Evolutionary conservation across 35 echinoderm and acorn worm genomes (phyloP).

Genomic region (Hemicentrotus pulcherrimus): DNA sequence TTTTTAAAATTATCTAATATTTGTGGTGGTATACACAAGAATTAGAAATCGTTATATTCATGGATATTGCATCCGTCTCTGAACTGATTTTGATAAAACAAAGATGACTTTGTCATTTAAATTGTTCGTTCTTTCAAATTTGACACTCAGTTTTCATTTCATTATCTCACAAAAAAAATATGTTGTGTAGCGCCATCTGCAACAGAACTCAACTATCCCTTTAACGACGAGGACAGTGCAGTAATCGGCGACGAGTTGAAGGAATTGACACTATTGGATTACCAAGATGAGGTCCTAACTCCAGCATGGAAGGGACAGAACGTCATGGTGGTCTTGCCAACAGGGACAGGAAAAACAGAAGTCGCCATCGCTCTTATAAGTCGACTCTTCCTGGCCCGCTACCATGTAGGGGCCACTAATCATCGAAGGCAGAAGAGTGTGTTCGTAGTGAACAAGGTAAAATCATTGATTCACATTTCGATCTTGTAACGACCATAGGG

Average conservation of each 20-base stretch:
- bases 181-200: too few species aligned
- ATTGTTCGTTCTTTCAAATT: too few species aligned
- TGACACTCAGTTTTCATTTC: too few species aligned
- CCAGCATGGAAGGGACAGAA: slow-evolving; percentile 54
- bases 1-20: too few species aligned
- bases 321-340: slow-evolving; percentile 65
- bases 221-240: background rate
- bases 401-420: background rate
- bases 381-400: slow-evolving; percentile 9
- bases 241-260: background rate
- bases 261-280: slow-evolving; percentile 53
- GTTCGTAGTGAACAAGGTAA: slow-evolving; percentile 38
- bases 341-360: slow-evolving; percentile 74
- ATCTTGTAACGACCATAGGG: too few species aligned
- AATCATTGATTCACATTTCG: background rate
- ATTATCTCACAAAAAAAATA: too few species aligned
- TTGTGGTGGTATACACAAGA: too few species aligned
- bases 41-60: too few species aligned
- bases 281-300: slow-evolving; percentile 66
- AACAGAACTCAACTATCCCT: too few species aligned
- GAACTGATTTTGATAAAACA: too few species aligned
- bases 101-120: too few species aligned
- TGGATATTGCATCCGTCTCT: too few species aligned
- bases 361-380: slow-evolving; percentile 60
- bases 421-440: background rate